Evolutionary conservation across 2,888 invertebrate genomes (phyloP), one percentile per base, ranked within the genome.

Genomic region (Amaurobius ferox): DNA sequence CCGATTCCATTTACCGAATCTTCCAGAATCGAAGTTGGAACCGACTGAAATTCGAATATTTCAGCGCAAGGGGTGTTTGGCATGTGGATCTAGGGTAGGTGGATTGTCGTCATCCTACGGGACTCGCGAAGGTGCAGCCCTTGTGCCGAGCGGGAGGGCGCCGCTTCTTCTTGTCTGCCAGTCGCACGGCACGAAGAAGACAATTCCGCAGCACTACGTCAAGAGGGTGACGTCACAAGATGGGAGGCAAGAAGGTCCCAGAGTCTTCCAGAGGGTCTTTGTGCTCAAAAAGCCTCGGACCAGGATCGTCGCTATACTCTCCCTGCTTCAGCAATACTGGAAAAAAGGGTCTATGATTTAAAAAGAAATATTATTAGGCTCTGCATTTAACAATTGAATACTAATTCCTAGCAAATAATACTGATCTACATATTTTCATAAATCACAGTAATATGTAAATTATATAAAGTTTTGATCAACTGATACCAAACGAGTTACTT

Each of bases 181-280:
- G 48, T n/a, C 35, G 66, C 0, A 28, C 72, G 9, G 72, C 66
- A n/a, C 72, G 32, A n/a, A 67, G 7, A 19, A 68, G 26, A 19
- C 19, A 35, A 29, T 39, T 67, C 73, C 66, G 62, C 32, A 72
- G 40, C 5, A 73, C 61, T 44, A 61, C 30, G 64, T 71, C 74
- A 28, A 73, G 35, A 19, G 39, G 19, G 19, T 35, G n/a, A 19
- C 48, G 79, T 93, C 92, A 94, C 90, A 94, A 93, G 90, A 94
- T 94, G 86, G 94, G 93, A 68, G 94, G 94, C 89, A 94, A 91
- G 91, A 94, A 94, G 70, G 94, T 94, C 88, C 94, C 94, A 72
- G 94, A 94, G 91, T 94, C 94, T 90, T 94, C 94, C 88, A 93
- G 92, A 90, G 93, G 86, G 64, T 79, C 88, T 70, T 87, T 86